Evolutionary conservation across 2,113 vertebrate species (phyloP).

Genomic region (Osmerus eperlanus): DNA sequence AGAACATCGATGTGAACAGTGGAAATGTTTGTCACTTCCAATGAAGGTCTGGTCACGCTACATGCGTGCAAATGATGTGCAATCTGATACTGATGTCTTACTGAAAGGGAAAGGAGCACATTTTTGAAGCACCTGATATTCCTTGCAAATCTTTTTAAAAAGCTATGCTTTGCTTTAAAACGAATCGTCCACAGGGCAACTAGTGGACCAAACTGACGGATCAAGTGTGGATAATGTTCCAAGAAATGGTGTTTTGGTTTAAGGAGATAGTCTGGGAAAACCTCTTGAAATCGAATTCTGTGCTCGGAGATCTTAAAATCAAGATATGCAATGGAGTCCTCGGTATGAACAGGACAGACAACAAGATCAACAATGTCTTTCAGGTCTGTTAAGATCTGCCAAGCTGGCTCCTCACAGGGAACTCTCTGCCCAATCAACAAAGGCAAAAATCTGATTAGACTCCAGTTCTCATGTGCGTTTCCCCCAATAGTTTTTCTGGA

Average conservation of each 20-base stretch:
- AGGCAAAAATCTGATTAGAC: constrained; percentile 30
- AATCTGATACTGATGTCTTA: constrained; percentile 35
- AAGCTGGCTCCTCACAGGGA: constrained; percentile 20
- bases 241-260: constrained; percentile 42
- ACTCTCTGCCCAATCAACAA: constrained; percentile 24
- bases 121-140: constrained; percentile 40
- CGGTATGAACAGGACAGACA: constrained; percentile 20
- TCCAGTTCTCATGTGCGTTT: not conserved
- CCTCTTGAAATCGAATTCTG: constrained; percentile 16
- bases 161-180: constrained; percentile 6
- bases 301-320: constrained; percentile 28
- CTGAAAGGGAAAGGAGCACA: constrained; percentile 12
- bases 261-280: constrained; percentile 26
- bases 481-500: constrained; percentile 7
- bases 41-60: constrained; percentile 6
- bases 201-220: constrained; percentile 33
- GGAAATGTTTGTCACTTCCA: constrained; percentile 29
- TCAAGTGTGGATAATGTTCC: constrained; percentile 38
- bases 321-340: constrained; percentile 26
- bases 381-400: constrained; percentile 20
- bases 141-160: constrained; percentile 36
- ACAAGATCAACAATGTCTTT: constrained; percentile 31
- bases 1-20: constrained; percentile 34
- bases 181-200: constrained; percentile 15
- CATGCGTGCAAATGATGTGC: constrained; percentile 27